Conservation (phyloP, 2,888 invertebrate species). For the Cetonia aurata region DNA sequence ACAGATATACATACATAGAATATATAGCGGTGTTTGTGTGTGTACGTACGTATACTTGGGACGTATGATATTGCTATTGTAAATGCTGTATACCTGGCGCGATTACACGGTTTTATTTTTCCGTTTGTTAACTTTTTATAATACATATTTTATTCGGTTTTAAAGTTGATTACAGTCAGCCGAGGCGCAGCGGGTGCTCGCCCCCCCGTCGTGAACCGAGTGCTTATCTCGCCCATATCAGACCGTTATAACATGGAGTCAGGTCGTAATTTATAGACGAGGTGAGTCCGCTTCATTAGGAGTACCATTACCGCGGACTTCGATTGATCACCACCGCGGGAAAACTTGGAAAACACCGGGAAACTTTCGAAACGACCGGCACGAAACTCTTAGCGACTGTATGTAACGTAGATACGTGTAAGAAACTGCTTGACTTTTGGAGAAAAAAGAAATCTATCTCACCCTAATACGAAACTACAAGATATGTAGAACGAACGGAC, state of each 20-base stretch:
- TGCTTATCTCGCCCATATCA: constrained; percentile 68
- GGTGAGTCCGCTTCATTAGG: constrained; percentile 68
- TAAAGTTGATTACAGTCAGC: constrained; percentile 68
- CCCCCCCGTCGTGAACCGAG: constrained; percentile 66
- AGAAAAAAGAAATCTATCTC: constrained; percentile 5
- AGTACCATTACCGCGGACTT: constrained; percentile 60
- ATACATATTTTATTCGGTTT: constrained; percentile 67
- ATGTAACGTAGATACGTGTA: constrained; percentile 12
- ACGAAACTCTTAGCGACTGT: constrained; percentile 22
- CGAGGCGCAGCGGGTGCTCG: constrained; percentile 63
- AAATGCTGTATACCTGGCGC: constrained; percentile 45
- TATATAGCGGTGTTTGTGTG: no score
- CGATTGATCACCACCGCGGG: constrained; percentile 52
- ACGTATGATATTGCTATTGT: constrained; percentile 44
- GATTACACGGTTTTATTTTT: constrained; percentile 53
- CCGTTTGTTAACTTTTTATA: constrained; percentile 55
- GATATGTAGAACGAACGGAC: no score
- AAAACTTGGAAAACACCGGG: constrained; percentile 47
- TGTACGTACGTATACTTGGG: constrained; percentile 28
- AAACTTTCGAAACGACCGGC: constrained; percentile 38
- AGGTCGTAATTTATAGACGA: constrained; percentile 68
- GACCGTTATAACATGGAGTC: constrained; percentile 68
- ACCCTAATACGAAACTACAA: no score
- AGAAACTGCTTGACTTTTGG: constrained; percentile 33
- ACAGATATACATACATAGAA: no score